A percentile compares a stretch with the other conserved stretches of the same genome.
Conservation (phyloP, 2,113 vertebrate genomes). For the Poeciliopsis retropinna region DNA sequence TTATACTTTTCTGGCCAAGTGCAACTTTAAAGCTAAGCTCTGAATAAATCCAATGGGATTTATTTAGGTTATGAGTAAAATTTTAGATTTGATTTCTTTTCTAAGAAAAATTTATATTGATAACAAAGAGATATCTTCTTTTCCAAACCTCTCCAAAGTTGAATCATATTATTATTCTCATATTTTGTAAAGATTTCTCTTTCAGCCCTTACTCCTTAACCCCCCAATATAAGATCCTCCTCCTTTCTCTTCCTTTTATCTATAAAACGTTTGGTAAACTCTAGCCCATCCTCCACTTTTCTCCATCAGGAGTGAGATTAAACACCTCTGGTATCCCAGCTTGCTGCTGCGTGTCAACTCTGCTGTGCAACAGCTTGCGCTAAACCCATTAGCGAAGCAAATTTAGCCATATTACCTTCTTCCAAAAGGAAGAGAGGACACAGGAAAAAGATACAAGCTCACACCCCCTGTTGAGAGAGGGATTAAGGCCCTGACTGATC, state of each 20-base stretch:
- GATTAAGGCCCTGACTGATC: constrained; percentile 81
- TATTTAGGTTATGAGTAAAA: not conserved
- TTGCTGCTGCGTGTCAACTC: constrained; percentile 63
- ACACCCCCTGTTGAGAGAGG: constrained; percentile 52
- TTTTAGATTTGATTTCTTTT: too few relatives aligned
- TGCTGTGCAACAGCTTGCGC: constrained; percentile 80
- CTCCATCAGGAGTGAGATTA: constrained; percentile 72
- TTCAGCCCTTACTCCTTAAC: constrained; percentile 25
- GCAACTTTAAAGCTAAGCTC: not conserved
- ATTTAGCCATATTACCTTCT: constrained; percentile 81
- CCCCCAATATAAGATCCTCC: constrained; percentile 48
- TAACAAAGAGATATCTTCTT: not conserved
- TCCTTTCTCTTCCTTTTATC: constrained; percentile 65
- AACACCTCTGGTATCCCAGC: constrained; percentile 60
- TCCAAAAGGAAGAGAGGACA: constrained; percentile 69
- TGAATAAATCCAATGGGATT: not conserved
- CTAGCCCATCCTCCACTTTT: constrained; percentile 55
- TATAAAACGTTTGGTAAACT: constrained; percentile 59
- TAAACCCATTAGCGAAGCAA: constrained; percentile 84
- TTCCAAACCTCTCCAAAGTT: constrained; percentile 16
- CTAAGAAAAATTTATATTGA: not conserved
- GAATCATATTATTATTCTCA: constrained; percentile 57
- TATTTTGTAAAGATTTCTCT: constrained; percentile 15
- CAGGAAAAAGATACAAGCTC: constrained; percentile 72
- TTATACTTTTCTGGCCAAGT: constrained; percentile 2